phyloP scores from a whole-genome alignment of 2,888 invertebrate genomes.

The Gari tellinella region DNA sequence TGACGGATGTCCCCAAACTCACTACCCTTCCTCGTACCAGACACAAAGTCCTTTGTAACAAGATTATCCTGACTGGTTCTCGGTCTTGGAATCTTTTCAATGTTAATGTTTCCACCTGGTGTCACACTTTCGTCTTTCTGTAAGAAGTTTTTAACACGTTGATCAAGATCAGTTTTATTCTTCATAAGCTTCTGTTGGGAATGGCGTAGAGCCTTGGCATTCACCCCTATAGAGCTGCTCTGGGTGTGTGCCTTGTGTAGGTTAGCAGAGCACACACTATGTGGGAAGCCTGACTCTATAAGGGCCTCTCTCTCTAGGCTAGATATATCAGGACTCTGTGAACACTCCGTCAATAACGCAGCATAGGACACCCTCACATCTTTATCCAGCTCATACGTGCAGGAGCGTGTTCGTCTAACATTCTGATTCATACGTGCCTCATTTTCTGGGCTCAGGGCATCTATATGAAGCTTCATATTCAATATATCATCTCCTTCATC shows the following conservation, averaged over 20 bases:
- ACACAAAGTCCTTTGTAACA: no score
- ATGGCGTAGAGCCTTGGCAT: conserved; percentile 59
- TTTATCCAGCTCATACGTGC: conserved; percentile 55
- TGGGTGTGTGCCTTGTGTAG: conserved; percentile 51
- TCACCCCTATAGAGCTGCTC: conserved; percentile 68
- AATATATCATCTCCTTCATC: conserved; percentile 55
- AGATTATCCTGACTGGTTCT: no score
- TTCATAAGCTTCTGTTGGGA: conserved; percentile 68
- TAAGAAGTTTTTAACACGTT: conserved; percentile 63
- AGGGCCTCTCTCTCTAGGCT: conserved; percentile 77
- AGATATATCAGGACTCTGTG: conserved; percentile 67
- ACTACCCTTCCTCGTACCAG: no score
- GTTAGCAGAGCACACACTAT: conserved; percentile 39
- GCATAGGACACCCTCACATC: conserved; percentile 11
- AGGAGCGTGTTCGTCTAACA: conserved; percentile 58
- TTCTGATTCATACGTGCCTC: conserved; percentile 20
- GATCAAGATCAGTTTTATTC: conserved; percentile 66
- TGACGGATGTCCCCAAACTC: no score
- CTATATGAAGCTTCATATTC: conserved; percentile 1
- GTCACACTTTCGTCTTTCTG: conserved; percentile 28
- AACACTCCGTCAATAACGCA: conserved; percentile 19
- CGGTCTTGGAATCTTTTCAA: no score
- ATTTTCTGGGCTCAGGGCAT: conserved; percentile 32
- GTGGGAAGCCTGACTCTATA: conserved; percentile 63
- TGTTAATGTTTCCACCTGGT: no score